phyloP scores from a whole-genome alignment of 1,140 invertebrate genomes.

The Nylanderia fulva region DNA sequence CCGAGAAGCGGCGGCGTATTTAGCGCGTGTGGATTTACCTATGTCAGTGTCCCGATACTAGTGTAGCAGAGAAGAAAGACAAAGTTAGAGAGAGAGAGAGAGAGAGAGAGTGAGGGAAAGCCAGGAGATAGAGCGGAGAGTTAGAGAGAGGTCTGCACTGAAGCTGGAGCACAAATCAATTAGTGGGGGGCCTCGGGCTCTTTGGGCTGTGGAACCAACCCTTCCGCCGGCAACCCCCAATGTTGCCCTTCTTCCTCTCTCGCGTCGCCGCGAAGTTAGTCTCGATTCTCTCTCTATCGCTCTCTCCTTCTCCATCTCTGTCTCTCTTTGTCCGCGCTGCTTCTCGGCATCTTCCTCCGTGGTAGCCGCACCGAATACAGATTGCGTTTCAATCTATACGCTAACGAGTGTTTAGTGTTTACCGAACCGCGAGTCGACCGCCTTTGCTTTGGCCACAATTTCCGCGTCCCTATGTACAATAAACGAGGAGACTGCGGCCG shows the following conservation, averaged over 20 bases:
- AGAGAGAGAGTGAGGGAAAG: slow-evolving; percentile 38
- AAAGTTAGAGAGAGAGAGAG: slow-evolving; percentile 67
- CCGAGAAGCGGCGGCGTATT: slow-evolving; percentile 53
- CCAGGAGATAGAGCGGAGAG: slow-evolving; percentile 41
- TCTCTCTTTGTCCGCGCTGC: slow-evolving; percentile 52
- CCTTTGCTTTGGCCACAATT: slow-evolving; percentile 82
- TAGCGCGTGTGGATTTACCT: slow-evolving; percentile 63
- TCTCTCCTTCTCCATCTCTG: slow-evolving; percentile 1
- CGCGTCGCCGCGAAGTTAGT: slow-evolving; percentile 63
- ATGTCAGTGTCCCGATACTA: slow-evolving; percentile 54
- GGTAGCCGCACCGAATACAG: slow-evolving; percentile 84
- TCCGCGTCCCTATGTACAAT: slow-evolving; percentile 79
- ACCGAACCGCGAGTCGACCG: slow-evolving; percentile 83
- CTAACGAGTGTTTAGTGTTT: slow-evolving; percentile 85
- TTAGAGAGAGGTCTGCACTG: slow-evolving; percentile 65
- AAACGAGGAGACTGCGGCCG: slow-evolving; percentile 66
- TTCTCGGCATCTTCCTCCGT: slow-evolving; percentile 50
- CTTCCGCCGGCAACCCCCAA: slow-evolving; percentile 67
- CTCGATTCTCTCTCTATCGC: slow-evolving; percentile 4
- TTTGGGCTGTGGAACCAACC: slow-evolving; percentile 71
- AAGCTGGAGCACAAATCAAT: slow-evolving; percentile 72
- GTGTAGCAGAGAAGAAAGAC: slow-evolving; percentile 59
- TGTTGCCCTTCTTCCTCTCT: slow-evolving; percentile 47
- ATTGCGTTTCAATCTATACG: slow-evolving; percentile 85
- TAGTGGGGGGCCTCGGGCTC: slow-evolving; percentile 76